Evolutionary conservation across 2,797 vertebrate species (phyloP), one percentile per base, ranked within the genome.

Genomic region (Pampus argenteus): DNA sequence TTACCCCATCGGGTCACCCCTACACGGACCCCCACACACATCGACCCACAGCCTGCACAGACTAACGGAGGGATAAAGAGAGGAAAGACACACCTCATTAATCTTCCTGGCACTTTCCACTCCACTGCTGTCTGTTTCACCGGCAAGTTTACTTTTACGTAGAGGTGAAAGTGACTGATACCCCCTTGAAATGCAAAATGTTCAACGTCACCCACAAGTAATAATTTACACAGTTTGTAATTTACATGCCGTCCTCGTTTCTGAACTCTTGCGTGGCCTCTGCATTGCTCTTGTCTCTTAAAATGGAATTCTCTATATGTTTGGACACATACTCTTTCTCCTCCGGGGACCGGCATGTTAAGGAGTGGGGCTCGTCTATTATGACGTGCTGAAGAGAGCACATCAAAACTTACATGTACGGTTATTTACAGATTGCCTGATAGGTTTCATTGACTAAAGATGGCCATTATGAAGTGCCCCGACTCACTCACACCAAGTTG

Each of bases 121-220:
- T 90, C 78, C 64, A 50, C 67, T 45, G 70, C 78, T 81, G 88
- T 84, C 86, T 81, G 79, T 86, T 91, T 87, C 55, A 76, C 72
- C 83, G 56, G 76, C 75, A 22, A 84, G 84, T 91, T 93, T 90
- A 90, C 90, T 89, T 92, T 92, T 75, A 87, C 29, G 5, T 55
- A 64, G 84, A 92, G 89, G 92, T 91, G 90, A 93, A 92, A 91
- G 86, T 91, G 91, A 92, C 85, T 85, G 86, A 92, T 86, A 64
- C 69, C 73, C 73, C 66, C 74, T 77, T 70, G 69, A 79, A 82
- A 89, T 70, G 25, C 60, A 51, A 91, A 92, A 86, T 88, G 89
- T 87, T 90, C 70, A 90, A 54, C 60, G 18, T 92, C 86, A 88
- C 54, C 68, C 67, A 50, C 90, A 92, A 88, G 83, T 86, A 63